Base-by-base conservation (phyloP, 2,888 invertebrate species). In the Hirtodrosophila histrioides region DNA sequence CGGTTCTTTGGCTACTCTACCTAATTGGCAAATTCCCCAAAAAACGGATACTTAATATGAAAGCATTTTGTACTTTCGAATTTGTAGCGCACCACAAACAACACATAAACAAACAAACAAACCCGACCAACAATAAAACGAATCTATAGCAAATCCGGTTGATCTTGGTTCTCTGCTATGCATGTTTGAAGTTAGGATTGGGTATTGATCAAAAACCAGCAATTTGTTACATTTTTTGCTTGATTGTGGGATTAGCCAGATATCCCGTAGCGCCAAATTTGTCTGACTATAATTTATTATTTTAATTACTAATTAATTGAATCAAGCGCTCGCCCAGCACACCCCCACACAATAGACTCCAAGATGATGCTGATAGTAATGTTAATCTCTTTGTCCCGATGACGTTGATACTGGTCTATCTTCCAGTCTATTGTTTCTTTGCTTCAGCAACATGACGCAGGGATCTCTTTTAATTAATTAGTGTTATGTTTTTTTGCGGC, bases 31-130 rank as follows among this genome's bases (percentile, higher is more conserved):
- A 72, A 72, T 65, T 64, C 55, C 72, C 70, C 51, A 44, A 45
- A 48, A 80, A 73, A 54, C 68, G 69, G 78, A 81, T 81, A 50
- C 68, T 54, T 69, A 55, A 73, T 66, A 72, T 56, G 84, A 83
- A 83, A 86, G 86, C 78, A 76, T 69, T 67, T 68, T 64, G 83
- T 86, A 78, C 86, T 82, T 82, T 82, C 86, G 67, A 72, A 82
- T 70, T 58, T 72, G 66, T 75, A 51, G 53, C 54, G 53, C 41
- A 35, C 33, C 17, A 17, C 17, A 17, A 17, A 17, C 17, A 17
- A 17, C 17, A 17, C 17, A 17, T 17, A 44, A 74, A 56, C 56
- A 64, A 75, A 56, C 56, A 64, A 75, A 51, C 45, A 65, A 53
- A 55, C 4, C 6, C 27, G 17, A 27, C 11, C 11, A 29, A 51